Base-by-base conservation (phyloP, 2,113 vertebrate species). In the Sprattus sprattus region DNA sequence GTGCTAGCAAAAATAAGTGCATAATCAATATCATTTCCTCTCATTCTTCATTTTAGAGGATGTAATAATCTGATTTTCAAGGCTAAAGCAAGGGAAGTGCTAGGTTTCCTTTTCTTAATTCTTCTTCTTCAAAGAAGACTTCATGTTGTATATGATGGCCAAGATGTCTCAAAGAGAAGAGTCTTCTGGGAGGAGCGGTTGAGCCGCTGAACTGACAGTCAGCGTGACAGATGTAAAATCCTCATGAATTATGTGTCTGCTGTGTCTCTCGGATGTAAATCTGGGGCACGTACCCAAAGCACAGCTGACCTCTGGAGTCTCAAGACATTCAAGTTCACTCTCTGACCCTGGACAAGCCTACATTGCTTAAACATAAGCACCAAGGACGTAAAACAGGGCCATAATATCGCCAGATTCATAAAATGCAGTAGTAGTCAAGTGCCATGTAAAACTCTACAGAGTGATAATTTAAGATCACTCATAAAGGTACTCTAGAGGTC, bases 241-340 rank as follows among this genome's bases (percentile, higher is more conserved):
- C 91, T 82, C 57, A 88, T 86, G 78, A 91, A 86, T 88, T 87
- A 91, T 92, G 90, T 25, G 83, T 86, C 87, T 89, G 87, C 88
- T 90, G 84, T 89, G 82, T 85, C 86, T 87, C 89, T 92, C n/a
- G 89, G 91, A 90, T 93, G 91, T 92, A 93, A 87, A 92, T 90
- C 89, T 89, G 86, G 85, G 46, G 81, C 25, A 78, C 80, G 54
- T 89, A 93, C 90, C 92, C 80, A 88, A 46, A 75, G 81, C 57
- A 85, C 83, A 87, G 78, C 60, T 87, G 90, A 88, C 84, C 85
- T 71, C 54, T 11, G 47, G 47, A 54, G 54, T 57, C 54, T 57
- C 54, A 20, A 57, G 54, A 6, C 54, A 57, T 6, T 22, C 3
- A 3, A 22, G 4, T 22, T 3, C 22, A 57, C 54, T 57, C 22